Percentiles rank a stretch among this genome's conserved stretches.
These are phyloP conservation scores for Ciconia maguari DNA, from an alignment of 2,113 vertebrate species.

Conservation along the genomic window DNA sequence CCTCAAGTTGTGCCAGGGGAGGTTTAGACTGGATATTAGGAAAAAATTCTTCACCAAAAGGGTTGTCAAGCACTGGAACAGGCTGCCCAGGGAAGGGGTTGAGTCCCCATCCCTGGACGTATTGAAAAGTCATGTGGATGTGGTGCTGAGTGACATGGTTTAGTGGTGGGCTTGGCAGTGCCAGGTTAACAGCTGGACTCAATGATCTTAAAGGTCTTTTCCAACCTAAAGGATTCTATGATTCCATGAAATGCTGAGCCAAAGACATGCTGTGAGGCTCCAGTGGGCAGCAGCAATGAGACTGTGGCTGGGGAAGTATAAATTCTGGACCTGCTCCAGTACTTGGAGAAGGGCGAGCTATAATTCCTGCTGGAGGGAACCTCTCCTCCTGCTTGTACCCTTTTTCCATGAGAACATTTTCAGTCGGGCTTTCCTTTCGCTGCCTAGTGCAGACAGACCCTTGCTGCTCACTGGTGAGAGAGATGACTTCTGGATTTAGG, in stretches of 20 bases:
- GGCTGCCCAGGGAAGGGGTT: no score
- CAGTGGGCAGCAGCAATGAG: neutral
- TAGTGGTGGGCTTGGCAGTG: no score
- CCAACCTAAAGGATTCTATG: neutral
- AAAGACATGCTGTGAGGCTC: neutral
- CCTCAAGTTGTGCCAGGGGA: no score
- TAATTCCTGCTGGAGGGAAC: neutral
- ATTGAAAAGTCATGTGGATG: no score
- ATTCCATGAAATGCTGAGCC: neutral
- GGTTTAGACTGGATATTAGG: no score
- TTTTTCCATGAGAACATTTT: neutral
- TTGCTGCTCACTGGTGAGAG: neutral
- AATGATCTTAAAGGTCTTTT: neutral
- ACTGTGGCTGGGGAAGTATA: neutral
- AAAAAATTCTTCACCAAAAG: no score
- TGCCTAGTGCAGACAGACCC: neutral
- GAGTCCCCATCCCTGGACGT: no score
- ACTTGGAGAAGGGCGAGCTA: neutral
- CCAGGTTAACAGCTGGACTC: neutral
- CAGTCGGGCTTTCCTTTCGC: neutral
- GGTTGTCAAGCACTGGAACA: no score
- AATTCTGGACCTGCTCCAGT: neutral
- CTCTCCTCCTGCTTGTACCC: neutral
- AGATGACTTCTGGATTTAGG: neutral
- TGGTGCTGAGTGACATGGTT: no score